Evolutionary conservation across 1,140 invertebrate species (phyloP).

Genomic region (Planococcus citri): DNA sequence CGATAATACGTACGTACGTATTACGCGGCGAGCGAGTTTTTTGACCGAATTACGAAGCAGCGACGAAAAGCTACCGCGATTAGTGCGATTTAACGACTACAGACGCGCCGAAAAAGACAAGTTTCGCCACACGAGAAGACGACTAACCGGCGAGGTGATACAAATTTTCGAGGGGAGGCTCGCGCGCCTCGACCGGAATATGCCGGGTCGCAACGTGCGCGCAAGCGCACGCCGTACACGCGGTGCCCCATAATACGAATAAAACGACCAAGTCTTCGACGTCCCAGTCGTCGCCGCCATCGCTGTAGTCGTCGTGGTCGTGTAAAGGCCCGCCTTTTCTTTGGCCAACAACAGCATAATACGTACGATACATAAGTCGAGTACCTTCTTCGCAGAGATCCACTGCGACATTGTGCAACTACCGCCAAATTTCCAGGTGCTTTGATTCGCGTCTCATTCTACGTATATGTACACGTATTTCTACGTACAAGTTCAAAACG

Average conservation of each 20-base stretch:
- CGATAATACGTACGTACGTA: no score
- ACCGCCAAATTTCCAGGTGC: no score
- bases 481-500: no score
- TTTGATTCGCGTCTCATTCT: no score
- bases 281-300: neutral
- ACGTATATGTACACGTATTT: no score
- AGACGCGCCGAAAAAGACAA: neutral
- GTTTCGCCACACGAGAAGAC: neutral
- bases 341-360: no score
- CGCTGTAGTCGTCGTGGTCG: neutral
- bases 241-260: no score
- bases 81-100: neutral
- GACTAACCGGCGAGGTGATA: slow-evolving; percentile 13
- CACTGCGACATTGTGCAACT: no score
- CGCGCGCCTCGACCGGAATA: slow-evolving; percentile 24
- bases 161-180: slow-evolving; percentile 29
- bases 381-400: no score
- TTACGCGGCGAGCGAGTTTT: neutral
- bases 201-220: slow-evolving; percentile 25
- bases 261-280: no score
- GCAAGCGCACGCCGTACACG: slow-evolving; percentile 23
- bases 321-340: slow-evolving; percentile 23
- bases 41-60: neutral
- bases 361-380: no score
- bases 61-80: neutral